phyloP scores from a whole-genome alignment of 2,888 invertebrate genomes.

The Athetis lepigone region DNA sequence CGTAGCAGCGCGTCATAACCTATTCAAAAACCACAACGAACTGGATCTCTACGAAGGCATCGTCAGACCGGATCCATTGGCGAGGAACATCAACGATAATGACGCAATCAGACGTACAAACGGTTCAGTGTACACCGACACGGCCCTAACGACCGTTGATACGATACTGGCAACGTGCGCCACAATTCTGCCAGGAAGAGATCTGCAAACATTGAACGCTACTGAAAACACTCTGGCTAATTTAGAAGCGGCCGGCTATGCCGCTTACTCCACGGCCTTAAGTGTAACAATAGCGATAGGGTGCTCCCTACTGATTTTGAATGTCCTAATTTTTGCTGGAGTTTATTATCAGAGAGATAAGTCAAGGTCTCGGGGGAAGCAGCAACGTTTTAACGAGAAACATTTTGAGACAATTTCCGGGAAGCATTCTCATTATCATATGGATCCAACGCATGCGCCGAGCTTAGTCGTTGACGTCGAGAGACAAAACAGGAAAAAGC shows the following conservation, averaged over 20 bases:
- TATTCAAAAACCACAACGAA: slow-evolving; percentile 97
- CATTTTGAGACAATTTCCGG: slow-evolving; percentile 94
- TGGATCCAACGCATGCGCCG: slow-evolving; percentile 94
- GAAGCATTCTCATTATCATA: slow-evolving; percentile 95
- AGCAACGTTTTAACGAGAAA: slow-evolving; percentile 93
- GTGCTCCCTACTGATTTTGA: slow-evolving; percentile 94
- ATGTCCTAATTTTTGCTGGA: slow-evolving; percentile 95
- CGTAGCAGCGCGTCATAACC: slow-evolving; percentile 96
- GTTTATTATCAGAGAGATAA: slow-evolving; percentile 96
- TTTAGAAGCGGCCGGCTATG: slow-evolving; percentile 94
- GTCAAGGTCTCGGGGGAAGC: slow-evolving; percentile 92
- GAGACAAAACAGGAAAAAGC: slow-evolving; percentile 87
- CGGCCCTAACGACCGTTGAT: slow-evolving; percentile 93
- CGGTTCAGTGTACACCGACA: slow-evolving; percentile 88
- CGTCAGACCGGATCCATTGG: slow-evolving; percentile 95
- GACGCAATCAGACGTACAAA: slow-evolving; percentile 91
- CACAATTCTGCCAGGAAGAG: slow-evolving; percentile 91
- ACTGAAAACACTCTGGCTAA: slow-evolving; percentile 94
- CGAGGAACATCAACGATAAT: slow-evolving; percentile 91
- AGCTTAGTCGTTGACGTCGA: slow-evolving; percentile 96
- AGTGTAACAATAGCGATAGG: slow-evolving; percentile 95
- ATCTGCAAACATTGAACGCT: slow-evolving; percentile 86
- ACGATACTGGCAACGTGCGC: slow-evolving; percentile 93
- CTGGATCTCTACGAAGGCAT: slow-evolving; percentile 97
- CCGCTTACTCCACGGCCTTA: slow-evolving; percentile 94